A percentile compares a stretch with the other conserved stretches of the same genome.
These are phyloP conservation scores for Gavialis gangeticus DNA, from an alignment of 2,113 vertebrate genomes.

Conservation along the genomic window DNA sequence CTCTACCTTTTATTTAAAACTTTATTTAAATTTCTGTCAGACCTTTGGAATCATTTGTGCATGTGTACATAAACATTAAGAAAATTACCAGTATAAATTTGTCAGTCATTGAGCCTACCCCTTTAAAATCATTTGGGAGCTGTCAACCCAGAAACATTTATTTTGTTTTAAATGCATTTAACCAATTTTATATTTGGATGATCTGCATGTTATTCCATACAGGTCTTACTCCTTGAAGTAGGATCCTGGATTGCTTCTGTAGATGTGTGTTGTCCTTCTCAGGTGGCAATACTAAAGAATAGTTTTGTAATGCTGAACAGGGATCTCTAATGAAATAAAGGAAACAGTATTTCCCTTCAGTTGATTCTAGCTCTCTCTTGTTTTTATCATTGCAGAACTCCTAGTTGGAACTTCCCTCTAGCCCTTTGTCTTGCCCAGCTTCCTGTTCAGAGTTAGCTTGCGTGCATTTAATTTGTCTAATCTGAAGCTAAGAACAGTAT, in stretches of 20 bases:
- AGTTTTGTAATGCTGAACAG: not conserved
- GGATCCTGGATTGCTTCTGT: not conserved
- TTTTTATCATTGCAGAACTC: not conserved
- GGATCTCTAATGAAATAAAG: not conserved
- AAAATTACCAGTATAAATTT: not conserved
- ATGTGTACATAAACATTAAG: not conserved
- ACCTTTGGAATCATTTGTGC: not conserved
- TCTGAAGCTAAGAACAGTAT: not conserved
- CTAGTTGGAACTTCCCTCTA: not conserved
- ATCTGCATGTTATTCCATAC: not conserved
- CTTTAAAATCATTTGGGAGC: not conserved
- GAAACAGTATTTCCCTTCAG: no score
- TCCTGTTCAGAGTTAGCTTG: not conserved
- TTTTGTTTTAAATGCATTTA: not conserved
- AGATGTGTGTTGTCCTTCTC: not conserved
- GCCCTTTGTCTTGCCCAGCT: not conserved
- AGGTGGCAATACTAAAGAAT: not conserved
- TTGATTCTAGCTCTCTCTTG: no score
- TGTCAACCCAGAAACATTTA: not conserved
- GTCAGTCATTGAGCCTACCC: not conserved
- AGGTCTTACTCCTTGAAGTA: not conserved
- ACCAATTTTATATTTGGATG: not conserved
- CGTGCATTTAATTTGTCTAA: not conserved
- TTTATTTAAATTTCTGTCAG: not conserved
- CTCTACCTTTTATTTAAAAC: not conserved